These are phyloP conservation scores for Plebejus melissa DNA, from an alignment of 2,888 invertebrate genomes.

Conservation along the genomic window DNA sequence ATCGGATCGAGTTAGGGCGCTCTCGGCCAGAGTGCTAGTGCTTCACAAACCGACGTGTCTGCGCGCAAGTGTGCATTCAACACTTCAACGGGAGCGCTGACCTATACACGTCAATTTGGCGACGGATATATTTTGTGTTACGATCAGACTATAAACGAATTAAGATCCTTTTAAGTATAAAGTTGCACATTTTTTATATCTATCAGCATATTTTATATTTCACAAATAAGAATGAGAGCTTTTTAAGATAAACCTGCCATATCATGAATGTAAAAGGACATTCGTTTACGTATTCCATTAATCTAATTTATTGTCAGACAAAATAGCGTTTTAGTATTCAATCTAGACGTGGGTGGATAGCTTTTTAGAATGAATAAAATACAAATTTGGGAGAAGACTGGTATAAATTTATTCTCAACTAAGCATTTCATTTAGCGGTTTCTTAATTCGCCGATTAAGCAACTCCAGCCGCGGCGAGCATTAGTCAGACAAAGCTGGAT, in stretches of 20 bases:
- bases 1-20: constrained; percentile 71
- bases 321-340: background rate
- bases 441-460: constrained; percentile 1
- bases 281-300: constrained; percentile 13
- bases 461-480: background rate
- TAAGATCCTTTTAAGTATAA: background rate
- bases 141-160: background rate
- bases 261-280: background rate
- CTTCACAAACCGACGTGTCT: constrained; percentile 42
- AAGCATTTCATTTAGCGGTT: background rate
- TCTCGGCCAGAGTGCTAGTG: constrained; percentile 49
- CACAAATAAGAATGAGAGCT: background rate
- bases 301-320: background rate
- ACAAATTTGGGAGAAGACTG: background rate
- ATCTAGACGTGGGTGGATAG: background rate
- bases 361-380: background rate
- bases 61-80: constrained; percentile 20
- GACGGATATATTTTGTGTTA: background rate
- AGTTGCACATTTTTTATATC: background rate
- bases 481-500: constrained; percentile 5
- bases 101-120: background rate
- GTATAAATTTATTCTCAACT: background rate
- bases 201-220: background rate
- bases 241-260: background rate
- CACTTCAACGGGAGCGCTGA: background rate